Percentiles rank a stretch among this genome's conserved stretches.
Evolutionary conservation across 2,888 invertebrate species (phyloP).

Genomic region (Phaonia tiefii): DNA sequence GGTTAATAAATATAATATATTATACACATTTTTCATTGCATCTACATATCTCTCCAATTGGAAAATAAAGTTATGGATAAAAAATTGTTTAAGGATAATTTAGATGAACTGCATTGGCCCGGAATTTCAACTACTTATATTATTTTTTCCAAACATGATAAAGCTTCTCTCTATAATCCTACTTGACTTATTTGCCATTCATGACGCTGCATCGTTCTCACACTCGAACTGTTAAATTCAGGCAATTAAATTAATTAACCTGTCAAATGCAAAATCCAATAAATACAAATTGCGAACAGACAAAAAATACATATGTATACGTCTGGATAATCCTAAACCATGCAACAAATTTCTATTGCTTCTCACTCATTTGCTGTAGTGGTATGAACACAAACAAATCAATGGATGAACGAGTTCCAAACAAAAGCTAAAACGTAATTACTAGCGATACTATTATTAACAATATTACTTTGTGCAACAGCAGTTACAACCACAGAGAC

Average conservation of each 20-base stretch:
- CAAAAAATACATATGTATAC: slow-evolving; percentile 13
- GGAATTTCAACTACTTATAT: no score
- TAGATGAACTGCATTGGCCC: no score
- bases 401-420: background rate
- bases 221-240: background rate
- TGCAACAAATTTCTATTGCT: slow-evolving; percentile 1
- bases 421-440: no score
- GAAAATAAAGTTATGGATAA: no score
- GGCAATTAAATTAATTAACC: slow-evolving; percentile 60
- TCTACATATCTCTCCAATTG: no score
- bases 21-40: no score
- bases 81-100: no score
- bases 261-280: slow-evolving; percentile 54
- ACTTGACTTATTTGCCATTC: no score
- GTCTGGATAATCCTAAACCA: no score
- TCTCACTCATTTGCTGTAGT: background rate
- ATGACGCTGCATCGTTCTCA: background rate
- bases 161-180: no score
- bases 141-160: no score
- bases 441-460: slow-evolving; percentile 17
- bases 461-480: slow-evolving; percentile 24
- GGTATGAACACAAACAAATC: background rate
- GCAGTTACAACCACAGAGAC: slow-evolving; percentile 5
- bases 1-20: no score
- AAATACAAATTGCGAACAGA: slow-evolving; percentile 3